Percentiles rank a stretch among this genome's conserved stretches.
phyloP scores from a whole-genome alignment of 2,113 vertebrate species.

The Ovis canadensis region DNA sequence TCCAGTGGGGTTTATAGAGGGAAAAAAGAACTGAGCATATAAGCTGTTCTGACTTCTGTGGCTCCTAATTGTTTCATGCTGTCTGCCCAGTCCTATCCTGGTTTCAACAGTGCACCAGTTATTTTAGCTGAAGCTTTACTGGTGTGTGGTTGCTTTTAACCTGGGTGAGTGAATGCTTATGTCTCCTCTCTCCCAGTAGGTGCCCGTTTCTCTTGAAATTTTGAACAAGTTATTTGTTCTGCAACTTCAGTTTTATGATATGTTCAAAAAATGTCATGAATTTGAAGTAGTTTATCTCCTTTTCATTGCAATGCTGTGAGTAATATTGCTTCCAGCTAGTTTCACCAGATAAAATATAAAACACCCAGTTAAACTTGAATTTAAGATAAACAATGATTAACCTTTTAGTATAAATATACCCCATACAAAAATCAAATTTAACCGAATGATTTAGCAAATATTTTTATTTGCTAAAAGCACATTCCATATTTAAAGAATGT shows the following conservation, averaged over 20 bases:
- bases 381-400: not conserved
- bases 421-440: not conserved
- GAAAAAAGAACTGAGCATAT: not conserved
- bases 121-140: not conserved
- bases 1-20: not conserved
- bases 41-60: not conserved
- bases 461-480: not conserved
- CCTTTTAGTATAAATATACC: not conserved
- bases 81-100: not conserved
- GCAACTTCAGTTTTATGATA: not conserved
- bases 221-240: not conserved
- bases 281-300: not conserved
- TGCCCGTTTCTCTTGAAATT: not conserved
- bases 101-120: not conserved
- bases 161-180: not conserved
- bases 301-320: not conserved
- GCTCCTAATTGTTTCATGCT: not conserved
- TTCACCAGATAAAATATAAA: slow-evolving; percentile 1
- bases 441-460: not conserved
- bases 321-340: not conserved
- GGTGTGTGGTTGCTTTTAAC: not conserved
- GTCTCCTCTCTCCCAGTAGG: not conserved
- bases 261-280: not conserved
- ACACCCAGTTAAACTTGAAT: not conserved
- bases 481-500: not conserved